phyloP scores from a whole-genome alignment of 2,888 invertebrate genomes.

The Sesamia inferens region DNA sequence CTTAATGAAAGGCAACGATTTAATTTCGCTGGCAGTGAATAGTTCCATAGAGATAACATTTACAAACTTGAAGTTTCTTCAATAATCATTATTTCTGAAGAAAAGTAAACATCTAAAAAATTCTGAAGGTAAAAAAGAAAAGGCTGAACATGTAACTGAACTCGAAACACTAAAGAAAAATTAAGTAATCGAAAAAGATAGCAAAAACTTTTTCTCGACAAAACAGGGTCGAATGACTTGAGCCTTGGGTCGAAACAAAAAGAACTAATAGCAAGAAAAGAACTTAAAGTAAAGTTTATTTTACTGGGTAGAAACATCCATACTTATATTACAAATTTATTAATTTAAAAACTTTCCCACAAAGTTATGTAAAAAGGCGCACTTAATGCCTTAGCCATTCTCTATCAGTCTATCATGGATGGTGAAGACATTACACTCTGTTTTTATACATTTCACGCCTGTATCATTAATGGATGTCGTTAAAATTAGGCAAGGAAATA shows the following conservation, averaged over 20 bases:
- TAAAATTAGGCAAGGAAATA: background rate
- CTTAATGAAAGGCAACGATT: background rate
- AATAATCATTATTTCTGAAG: background rate
- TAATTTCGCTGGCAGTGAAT: background rate
- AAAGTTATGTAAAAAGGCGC: too few relatives aligned
- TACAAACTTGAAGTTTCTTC: background rate
- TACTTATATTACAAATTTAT: background rate
- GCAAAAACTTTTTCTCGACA: conserved; percentile 10
- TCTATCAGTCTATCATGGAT: too few relatives aligned
- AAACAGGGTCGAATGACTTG: conserved; percentile 5
- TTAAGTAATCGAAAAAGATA: conserved; percentile 2
- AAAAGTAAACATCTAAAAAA: background rate
- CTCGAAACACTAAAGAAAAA: conserved; percentile 11
- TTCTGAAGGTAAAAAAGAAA: background rate
- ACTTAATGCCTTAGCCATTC: too few relatives aligned
- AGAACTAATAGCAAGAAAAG: background rate
- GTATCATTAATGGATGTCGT: background rate
- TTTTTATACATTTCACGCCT: background rate
- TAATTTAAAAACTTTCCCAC: too few relatives aligned
- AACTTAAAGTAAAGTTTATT: background rate
- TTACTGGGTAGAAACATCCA: background rate
- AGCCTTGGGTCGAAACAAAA: background rate
- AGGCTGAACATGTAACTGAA: background rate
- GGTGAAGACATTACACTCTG: background rate
- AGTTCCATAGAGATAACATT: background rate